A percentile compares a stretch with the other conserved stretches of the same genome.
Evolutionary conservation across 1,140 invertebrate species (phyloP).

Genomic region (Babylonia areolata): DNA sequence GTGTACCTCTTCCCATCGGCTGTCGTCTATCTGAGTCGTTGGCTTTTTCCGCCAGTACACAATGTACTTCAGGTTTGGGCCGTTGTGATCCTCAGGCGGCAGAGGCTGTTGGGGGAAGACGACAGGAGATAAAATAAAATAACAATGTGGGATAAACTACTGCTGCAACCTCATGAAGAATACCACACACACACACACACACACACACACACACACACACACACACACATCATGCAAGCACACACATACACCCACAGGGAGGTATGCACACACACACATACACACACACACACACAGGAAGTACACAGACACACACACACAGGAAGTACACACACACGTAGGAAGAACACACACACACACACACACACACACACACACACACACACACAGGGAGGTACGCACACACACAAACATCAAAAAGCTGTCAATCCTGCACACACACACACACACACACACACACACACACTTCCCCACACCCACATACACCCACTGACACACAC

Average conservation of each 20-base stretch:
- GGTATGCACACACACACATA: background rate
- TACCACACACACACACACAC: background rate
- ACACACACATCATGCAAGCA: background rate
- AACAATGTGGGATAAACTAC: too few species aligned
- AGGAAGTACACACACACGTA: background rate
- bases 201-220: background rate
- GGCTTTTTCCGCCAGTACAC: slow-evolving; percentile 56
- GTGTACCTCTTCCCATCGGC: slow-evolving; percentile 47
- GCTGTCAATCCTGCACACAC: too few species aligned
- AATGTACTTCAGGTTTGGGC: slow-evolving; percentile 51
- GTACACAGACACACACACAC: background rate
- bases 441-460: too few species aligned
- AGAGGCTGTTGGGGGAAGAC: slow-evolving; percentile 49
- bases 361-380: too few species aligned
- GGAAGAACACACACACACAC: background rate
- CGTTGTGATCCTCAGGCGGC: slow-evolving; percentile 56
- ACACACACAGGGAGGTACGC: background rate
- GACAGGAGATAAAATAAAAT: slow-evolving; percentile 3
- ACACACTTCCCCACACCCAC: background rate
- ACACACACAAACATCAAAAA: slow-evolving; percentile 1
- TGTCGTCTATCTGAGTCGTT: background rate
- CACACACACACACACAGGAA: background rate
- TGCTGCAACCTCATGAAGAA: too few species aligned
- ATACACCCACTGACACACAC: background rate
- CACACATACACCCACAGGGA: background rate